phyloP scores from a whole-genome alignment of 2,113 vertebrate species.

The Tamias sibiricus region DNA sequence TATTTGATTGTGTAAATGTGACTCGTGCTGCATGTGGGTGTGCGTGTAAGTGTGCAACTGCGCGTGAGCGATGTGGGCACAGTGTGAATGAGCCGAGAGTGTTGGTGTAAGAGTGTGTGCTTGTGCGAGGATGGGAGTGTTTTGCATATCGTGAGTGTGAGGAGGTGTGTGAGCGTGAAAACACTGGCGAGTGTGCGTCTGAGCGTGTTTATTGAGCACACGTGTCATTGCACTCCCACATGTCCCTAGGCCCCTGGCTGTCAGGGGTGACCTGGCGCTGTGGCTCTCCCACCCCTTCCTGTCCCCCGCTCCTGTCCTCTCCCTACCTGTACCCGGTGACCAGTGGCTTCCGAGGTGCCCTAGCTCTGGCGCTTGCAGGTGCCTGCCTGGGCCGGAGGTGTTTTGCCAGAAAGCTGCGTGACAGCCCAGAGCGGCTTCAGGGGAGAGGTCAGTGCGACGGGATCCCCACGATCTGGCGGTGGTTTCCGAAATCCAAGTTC shows the following conservation, averaged over 20 bases:
- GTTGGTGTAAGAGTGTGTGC: neutral
- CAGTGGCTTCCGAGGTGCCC: neutral
- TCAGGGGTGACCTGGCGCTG: neutral
- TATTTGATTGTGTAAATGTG: neutral
- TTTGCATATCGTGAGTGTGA: neutral
- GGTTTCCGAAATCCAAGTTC: conserved; percentile 43
- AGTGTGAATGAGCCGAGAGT: neutral
- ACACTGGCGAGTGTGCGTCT: neutral
- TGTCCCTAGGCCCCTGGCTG: neutral
- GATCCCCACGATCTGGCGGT: too few species aligned
- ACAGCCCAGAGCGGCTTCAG: neutral
- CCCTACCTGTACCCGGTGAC: neutral
- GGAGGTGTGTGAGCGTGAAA: neutral
- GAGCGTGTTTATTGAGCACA: neutral
- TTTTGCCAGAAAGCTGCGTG: neutral
- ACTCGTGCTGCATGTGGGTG: neutral
- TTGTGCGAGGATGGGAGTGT: too few species aligned
- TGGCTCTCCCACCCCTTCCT: neutral
- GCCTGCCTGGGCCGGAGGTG: neutral
- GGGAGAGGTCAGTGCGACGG: too few species aligned
- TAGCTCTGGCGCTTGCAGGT: neutral
- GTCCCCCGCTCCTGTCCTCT: neutral
- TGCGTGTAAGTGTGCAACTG: neutral
- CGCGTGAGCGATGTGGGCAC: too few species aligned
- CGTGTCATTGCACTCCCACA: neutral